These are phyloP conservation scores for Periphyllus acericola DNA, from an alignment of 2,888 invertebrate species.

Conservation along the genomic window DNA sequence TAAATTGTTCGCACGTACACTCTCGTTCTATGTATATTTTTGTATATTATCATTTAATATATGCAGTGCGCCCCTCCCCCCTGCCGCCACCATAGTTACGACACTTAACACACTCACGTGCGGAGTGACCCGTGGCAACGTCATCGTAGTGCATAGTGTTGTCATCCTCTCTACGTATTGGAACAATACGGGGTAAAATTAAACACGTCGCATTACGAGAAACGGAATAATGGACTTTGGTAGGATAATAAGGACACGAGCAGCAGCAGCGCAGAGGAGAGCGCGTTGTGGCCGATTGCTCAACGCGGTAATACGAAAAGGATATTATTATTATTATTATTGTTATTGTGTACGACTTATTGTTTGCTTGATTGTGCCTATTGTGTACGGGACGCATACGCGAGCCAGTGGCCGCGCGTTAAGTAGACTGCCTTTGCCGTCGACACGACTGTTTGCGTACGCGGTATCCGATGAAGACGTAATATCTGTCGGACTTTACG, in stretches of 20 bases:
- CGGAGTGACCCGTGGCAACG: neutral
- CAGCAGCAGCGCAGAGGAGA: neutral
- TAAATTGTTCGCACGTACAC: neutral
- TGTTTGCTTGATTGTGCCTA: no score
- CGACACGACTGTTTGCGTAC: neutral
- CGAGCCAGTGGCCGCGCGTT: neutral
- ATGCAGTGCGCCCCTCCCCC: neutral
- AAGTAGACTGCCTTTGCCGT: neutral
- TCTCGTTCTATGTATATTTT: neutral
- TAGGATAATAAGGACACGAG: neutral
- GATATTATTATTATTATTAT: constrained; percentile 28
- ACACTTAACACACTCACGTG: neutral
- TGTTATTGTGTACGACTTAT: neutral
- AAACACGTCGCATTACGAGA: constrained; percentile 5
- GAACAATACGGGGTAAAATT: constrained; percentile 37
- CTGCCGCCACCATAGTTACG: neutral
- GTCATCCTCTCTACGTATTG: constrained; percentile 3
- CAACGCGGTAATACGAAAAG: constrained; percentile 11
- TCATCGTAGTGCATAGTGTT: neutral
- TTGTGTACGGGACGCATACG: neutral
- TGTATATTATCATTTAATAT: neutral
- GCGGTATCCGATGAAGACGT: neutral
- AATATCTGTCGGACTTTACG: neutral
- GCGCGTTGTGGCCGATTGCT: constrained; percentile 8
- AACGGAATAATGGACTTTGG: constrained; percentile 1